Base-by-base conservation (phyloP, 2,113 vertebrate species). In the Eulemur macaco region DNA sequence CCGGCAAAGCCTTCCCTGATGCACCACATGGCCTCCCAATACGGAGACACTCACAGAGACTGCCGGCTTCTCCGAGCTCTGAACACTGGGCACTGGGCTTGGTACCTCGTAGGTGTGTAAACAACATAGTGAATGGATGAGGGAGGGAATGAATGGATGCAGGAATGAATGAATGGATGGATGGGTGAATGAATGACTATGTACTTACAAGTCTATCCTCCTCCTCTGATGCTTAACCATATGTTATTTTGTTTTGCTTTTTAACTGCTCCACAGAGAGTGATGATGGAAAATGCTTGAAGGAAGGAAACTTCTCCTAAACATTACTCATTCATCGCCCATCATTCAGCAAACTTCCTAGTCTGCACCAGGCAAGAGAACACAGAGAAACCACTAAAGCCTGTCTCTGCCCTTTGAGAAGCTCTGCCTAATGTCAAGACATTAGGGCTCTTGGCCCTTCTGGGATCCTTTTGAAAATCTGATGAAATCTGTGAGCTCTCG, bases 191-290 rank as follows among this genome's bases (percentile, higher is more conserved):
- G 6, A 14, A 31, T 56, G 58, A 17, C 9, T 39, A 13, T 56
- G 2, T 1, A 7, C 0, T 8, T 39, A 25, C 1, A 6, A 1
- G 27, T 52, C 14, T 85, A 15, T 15, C n/a, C 17, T 45, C 47
- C 27, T 20, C 42, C 63, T 73, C 42, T 42, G 34, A 86, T 29
- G 37, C 31, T 71, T 42, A 92, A 42, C 37, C 13, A 12, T 34
- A n/a, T 54, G n/a, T 83, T 52, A 50, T 27, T 84, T 87, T 71
- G 29, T 9, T 93, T 94, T 87, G 58, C 20, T 86, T 81, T 58
- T 85, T 81, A 45, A 82, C 56, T 56, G 29, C 45, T 86, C 66
- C 69, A 31, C 31, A 47, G 63, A 69, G 15, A 89, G 27, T 8
- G 42, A 52, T 42, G 25, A 69, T 47, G 52, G 69, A 73, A 87